These are phyloP conservation scores for Epinephelus malabaricus DNA, from an alignment of 2,797 vertebrate species.

Conservation along the genomic window DNA sequence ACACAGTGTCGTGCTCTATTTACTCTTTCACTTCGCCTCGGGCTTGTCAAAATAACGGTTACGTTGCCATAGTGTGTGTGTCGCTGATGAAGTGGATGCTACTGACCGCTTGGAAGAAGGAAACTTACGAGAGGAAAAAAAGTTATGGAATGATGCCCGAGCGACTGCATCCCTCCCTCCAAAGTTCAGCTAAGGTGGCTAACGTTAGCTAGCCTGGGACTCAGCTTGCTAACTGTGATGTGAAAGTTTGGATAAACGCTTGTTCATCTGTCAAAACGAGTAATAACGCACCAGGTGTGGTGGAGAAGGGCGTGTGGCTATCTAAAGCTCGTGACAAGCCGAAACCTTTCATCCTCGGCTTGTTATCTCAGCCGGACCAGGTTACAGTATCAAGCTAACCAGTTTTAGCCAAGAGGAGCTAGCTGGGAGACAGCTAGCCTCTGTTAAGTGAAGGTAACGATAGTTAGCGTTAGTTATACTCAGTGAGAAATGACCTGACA, in stretches of 20 bases:
- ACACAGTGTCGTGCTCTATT: not conserved
- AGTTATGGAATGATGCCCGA: slow-evolving; percentile 77
- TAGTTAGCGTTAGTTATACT: not conserved
- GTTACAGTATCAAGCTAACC: slow-evolving; percentile 52
- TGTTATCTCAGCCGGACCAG: slow-evolving; percentile 30
- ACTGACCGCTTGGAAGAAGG: slow-evolving; percentile 36
- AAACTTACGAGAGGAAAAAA: slow-evolving; percentile 66
- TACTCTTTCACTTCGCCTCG: not conserved
- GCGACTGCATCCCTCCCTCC: slow-evolving; percentile 75
- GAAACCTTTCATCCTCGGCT: slow-evolving; percentile 20
- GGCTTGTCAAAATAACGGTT: not conserved
- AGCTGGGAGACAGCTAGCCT: slow-evolving; percentile 43
- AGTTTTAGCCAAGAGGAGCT: slow-evolving; percentile 54
- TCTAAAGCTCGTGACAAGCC: not conserved
- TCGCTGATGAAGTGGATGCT: slow-evolving; percentile 38
- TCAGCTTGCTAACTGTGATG: not conserved
- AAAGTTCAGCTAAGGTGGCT: slow-evolving; percentile 83
- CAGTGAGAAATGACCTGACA: slow-evolving; percentile 14
- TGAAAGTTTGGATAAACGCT: slow-evolving; percentile 30
- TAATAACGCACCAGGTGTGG: not conserved
- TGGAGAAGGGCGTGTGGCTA: not conserved
- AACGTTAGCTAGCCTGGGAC: slow-evolving; percentile 72
- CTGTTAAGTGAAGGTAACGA: not conserved
- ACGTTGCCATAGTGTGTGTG: not conserved
- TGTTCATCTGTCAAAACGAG: not conserved